Percentiles rank a stretch among this genome's conserved stretches.
Conservation (phyloP, 2,888 invertebrate genomes). For the Rhorus exstirpatorius region DNA sequence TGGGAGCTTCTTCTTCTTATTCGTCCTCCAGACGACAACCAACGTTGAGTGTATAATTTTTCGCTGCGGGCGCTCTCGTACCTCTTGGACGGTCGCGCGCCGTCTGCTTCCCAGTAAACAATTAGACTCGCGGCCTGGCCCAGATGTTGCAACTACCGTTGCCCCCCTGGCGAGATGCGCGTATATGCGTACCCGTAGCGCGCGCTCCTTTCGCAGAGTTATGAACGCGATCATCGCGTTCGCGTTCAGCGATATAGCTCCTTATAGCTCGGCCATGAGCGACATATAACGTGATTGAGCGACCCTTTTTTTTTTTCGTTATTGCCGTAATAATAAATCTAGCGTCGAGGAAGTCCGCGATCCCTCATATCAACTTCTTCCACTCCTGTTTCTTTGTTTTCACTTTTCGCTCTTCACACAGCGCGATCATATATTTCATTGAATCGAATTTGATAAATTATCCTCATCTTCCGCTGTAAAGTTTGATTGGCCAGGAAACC, state of each 20-base stretch:
- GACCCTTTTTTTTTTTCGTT: background rate
- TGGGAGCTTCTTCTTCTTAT: constrained; percentile 35
- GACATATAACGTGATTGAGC: background rate
- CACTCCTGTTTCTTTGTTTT: background rate
- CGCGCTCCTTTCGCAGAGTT: constrained; percentile 61
- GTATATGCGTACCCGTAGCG: constrained; percentile 47
- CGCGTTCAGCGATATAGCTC: constrained; percentile 50
- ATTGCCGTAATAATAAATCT: constrained; percentile 4
- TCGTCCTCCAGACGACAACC: constrained; percentile 59
- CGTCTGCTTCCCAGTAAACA: constrained; percentile 78
- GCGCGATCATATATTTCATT: constrained; percentile 57
- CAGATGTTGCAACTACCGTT: constrained; percentile 77
- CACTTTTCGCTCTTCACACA: constrained; percentile 1
- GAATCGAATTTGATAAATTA: constrained; percentile 49
- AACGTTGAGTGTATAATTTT: constrained; percentile 54
- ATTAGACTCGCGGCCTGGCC: constrained; percentile 76
- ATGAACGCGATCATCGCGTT: constrained; percentile 67
- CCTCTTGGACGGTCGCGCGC: constrained; percentile 43
- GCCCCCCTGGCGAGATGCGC: constrained; percentile 61
- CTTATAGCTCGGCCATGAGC: background rate
- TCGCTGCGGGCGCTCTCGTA: constrained; percentile 59
- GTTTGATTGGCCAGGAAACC: constrained; percentile 54
- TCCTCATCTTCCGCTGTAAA: constrained; percentile 33
- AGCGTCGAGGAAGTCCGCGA: constrained; percentile 28
- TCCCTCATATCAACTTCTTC: constrained; percentile 23